Evolutionary conservation across 2,888 invertebrate genomes (phyloP).

Genomic region (Drosophila limbata): DNA sequence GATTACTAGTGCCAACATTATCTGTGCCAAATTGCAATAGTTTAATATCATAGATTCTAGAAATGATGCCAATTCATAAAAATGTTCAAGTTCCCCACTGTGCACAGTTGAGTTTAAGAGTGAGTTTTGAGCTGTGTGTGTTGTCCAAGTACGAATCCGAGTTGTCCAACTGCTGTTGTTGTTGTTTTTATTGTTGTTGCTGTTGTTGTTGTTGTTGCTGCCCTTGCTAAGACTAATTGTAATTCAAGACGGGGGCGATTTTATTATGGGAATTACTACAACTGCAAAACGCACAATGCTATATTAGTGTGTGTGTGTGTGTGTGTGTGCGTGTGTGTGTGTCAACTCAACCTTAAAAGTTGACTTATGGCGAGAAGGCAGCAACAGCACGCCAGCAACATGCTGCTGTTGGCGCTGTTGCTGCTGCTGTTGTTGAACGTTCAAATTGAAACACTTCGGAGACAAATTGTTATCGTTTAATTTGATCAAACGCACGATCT

Average conservation of each 20-base stretch:
- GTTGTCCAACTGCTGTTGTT: constrained; percentile 22
- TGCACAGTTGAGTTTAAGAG: constrained; percentile 5
- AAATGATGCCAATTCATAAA: not conserved
- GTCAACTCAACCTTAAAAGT: constrained; percentile 68
- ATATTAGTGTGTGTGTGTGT: constrained; percentile 27
- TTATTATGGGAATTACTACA: constrained; percentile 84
- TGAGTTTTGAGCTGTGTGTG: constrained; percentile 1
- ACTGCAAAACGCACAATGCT: constrained; percentile 58
- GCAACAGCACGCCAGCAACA: constrained; percentile 64
- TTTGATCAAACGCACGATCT: constrained; percentile 85
- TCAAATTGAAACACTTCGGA: constrained; percentile 85
- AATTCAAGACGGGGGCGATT: constrained; percentile 85
- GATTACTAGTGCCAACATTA: no score
- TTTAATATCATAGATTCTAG: not conserved
- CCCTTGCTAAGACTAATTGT: constrained; percentile 82
- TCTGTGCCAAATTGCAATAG: not conserved
- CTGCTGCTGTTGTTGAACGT: constrained; percentile 54
- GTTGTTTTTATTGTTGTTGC: not conserved
- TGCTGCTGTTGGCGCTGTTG: constrained; percentile 54
- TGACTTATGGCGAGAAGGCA: constrained; percentile 73
- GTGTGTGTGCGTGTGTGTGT: constrained; percentile 37
- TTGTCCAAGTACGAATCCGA: constrained; percentile 33
- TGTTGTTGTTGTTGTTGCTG: constrained; percentile 32
- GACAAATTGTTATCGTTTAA: constrained; percentile 86
- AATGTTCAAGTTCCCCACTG: not conserved